These are phyloP conservation scores for Volucella inanis DNA, from an alignment of 2,888 invertebrate species.

Conservation along the genomic window DNA sequence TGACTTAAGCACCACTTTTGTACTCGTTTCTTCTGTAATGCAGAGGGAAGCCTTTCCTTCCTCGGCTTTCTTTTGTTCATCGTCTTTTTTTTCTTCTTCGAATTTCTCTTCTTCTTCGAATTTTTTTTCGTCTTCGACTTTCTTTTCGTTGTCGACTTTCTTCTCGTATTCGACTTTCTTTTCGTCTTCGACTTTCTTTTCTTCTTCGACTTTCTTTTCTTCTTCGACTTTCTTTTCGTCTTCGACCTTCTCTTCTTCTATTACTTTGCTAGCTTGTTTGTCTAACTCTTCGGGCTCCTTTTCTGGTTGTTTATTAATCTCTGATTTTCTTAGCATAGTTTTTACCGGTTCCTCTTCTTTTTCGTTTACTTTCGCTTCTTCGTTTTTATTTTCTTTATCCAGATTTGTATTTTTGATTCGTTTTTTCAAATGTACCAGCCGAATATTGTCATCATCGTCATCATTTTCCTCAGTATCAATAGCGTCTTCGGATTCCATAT, in stretches of 20 bases:
- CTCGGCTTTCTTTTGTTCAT: neutral
- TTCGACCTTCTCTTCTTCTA: neutral
- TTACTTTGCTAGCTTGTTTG: neutral
- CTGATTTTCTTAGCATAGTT: neutral
- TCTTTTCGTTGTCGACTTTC: neutral
- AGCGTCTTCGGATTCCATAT: conserved; percentile 15
- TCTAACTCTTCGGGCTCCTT: neutral
- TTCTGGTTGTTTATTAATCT: neutral
- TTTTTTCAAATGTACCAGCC: conserved; percentile 44
- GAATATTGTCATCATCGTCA: conserved; percentile 47
- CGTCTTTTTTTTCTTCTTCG: neutral
- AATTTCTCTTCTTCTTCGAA: neutral
- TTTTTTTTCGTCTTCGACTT: neutral
- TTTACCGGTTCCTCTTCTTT: neutral
- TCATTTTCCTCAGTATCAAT: too few species aligned
- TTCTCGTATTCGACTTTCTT: neutral
- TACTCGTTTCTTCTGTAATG: neutral
- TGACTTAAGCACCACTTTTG: neutral
- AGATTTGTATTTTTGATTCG: conserved; percentile 21
- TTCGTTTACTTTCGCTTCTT: neutral
- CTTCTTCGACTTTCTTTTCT: neutral
- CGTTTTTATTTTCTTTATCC: neutral
- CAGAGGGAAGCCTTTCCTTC: neutral
- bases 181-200: neutral
- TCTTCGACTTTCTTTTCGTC: neutral